A percentile compares a stretch with the other conserved stretches of the same genome.
phyloP scores from a whole-genome alignment of 2,113 vertebrate genomes.

The Mustelus asterias region DNA sequence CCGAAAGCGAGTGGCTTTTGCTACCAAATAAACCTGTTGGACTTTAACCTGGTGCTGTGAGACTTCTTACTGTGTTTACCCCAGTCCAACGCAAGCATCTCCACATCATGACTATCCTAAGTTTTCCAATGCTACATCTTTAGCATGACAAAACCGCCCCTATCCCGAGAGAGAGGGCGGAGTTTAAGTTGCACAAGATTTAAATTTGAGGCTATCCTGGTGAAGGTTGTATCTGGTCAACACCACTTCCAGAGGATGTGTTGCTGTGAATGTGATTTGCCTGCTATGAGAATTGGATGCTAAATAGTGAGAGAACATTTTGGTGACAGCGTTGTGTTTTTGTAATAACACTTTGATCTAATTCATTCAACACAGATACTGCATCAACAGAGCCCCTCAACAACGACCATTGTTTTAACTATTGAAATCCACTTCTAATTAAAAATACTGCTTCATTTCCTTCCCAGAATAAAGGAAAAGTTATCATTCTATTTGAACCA shows the following conservation, averaged over 20 bases:
- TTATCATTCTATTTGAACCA: neutral
- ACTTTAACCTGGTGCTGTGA: too few relatives aligned
- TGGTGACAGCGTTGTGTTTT: neutral
- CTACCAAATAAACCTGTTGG: too few relatives aligned
- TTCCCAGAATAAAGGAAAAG: neutral
- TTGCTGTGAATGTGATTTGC: neutral
- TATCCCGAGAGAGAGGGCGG: neutral
- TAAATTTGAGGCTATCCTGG: neutral
- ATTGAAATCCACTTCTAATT: neutral
- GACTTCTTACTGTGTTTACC: too few relatives aligned
- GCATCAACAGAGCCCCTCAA: neutral
- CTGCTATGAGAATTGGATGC: neutral
- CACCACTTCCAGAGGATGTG: neutral
- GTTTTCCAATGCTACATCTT: neutral
- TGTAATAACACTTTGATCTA: neutral
- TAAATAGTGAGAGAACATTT: neutral
- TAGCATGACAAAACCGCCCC: too few relatives aligned
- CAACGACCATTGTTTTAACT: neutral
- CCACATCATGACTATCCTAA: too few relatives aligned
- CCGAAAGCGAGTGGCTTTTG: too few relatives aligned
- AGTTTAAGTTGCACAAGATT: neutral
- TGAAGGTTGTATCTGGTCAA: neutral
- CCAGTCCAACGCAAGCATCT: too few relatives aligned
- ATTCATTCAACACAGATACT: neutral
- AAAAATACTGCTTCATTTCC: neutral